Evolutionary conservation across 1,140 invertebrate species (phyloP).

Genomic region (Zaprionus inermis): DNA sequence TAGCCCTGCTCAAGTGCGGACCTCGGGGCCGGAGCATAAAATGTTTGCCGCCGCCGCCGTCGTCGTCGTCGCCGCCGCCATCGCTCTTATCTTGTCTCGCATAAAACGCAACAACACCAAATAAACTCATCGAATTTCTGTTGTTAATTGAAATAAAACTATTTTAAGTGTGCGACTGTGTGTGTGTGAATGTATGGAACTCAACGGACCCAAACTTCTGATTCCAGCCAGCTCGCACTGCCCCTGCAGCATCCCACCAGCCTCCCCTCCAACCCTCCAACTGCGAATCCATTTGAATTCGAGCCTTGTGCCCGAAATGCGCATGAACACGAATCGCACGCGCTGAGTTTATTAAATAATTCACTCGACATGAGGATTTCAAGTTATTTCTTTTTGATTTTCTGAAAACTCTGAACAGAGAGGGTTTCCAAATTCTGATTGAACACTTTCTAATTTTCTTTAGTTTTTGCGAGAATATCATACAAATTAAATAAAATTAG

Average conservation of each 20-base stretch:
- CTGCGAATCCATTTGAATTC: neutral
- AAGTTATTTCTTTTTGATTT: neutral
- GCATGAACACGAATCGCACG: neutral
- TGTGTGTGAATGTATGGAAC: conserved; percentile 9
- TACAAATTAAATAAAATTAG: no score
- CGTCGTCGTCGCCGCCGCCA: conserved; percentile 51
- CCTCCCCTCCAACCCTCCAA: neutral
- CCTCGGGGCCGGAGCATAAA: conserved; percentile 45
- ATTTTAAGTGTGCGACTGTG: conserved; percentile 61
- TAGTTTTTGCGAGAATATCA: no score
- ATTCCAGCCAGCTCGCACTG: neutral
- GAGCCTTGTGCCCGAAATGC: neutral
- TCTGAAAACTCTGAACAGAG: neutral
- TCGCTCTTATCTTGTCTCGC: conserved; percentile 80
- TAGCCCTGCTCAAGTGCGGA: neutral
- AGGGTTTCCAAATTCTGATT: no score
- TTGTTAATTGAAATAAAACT: conserved; percentile 83
- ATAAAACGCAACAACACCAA: conserved; percentile 77
- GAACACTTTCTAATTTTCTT: no score
- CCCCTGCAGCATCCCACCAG: neutral
- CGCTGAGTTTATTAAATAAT: conserved; percentile 33
- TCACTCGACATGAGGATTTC: conserved; percentile 6
- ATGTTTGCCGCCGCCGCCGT: conserved; percentile 35
- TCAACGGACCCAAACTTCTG: neutral
- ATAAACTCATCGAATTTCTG: conserved; percentile 82